Conservation (phyloP, 1,140 invertebrate genomes). For the Laupala kohalensis region DNA sequence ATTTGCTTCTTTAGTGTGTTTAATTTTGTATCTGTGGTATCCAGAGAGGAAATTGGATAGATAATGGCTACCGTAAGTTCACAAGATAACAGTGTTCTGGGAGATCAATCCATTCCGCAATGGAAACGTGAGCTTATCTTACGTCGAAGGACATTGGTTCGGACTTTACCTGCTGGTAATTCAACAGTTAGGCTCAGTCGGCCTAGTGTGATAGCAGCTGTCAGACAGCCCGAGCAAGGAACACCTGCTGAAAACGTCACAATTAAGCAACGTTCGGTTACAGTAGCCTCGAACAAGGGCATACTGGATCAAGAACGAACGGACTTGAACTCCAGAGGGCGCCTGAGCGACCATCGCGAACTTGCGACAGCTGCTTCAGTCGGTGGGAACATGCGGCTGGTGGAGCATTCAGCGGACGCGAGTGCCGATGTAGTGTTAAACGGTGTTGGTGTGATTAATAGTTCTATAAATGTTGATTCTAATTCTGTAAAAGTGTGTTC, state of each 20-base stretch:
- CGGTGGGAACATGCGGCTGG: slow-evolving; percentile 18
- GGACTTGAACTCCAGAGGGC: slow-evolving; percentile 18
- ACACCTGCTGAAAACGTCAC: slow-evolving; percentile 19
- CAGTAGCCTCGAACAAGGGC: slow-evolving; percentile 17
- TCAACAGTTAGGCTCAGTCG: slow-evolving; percentile 22
- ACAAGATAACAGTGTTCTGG: slow-evolving; percentile 20
- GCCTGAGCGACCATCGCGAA: slow-evolving; percentile 1
- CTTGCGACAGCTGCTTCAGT: slow-evolving; percentile 10
- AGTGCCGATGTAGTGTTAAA: slow-evolving; percentile 4
- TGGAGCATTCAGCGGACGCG: slow-evolving; percentile 11
- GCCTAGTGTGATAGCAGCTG: slow-evolving; percentile 11
- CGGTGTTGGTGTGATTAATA: slow-evolving; percentile 11
- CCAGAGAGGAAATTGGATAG: background rate
- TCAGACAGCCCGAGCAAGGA: slow-evolving; percentile 11
- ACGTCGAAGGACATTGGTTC: slow-evolving; percentile 36
- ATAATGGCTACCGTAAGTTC: slow-evolving; percentile 14
- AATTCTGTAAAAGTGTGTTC: slow-evolving; percentile 10
- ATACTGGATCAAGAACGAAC: slow-evolving; percentile 17
- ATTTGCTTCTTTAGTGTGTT: background rate
- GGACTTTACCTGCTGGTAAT: slow-evolving; percentile 23
- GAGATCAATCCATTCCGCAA: slow-evolving; percentile 36
- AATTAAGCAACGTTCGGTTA: slow-evolving; percentile 27
- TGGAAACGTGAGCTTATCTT: slow-evolving; percentile 63
- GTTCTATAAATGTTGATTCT: background rate
- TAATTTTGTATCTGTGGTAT: background rate